These are phyloP conservation scores for Corythaeola cristata DNA, from an alignment of 2,113 vertebrate genomes.

Conservation along the genomic window DNA sequence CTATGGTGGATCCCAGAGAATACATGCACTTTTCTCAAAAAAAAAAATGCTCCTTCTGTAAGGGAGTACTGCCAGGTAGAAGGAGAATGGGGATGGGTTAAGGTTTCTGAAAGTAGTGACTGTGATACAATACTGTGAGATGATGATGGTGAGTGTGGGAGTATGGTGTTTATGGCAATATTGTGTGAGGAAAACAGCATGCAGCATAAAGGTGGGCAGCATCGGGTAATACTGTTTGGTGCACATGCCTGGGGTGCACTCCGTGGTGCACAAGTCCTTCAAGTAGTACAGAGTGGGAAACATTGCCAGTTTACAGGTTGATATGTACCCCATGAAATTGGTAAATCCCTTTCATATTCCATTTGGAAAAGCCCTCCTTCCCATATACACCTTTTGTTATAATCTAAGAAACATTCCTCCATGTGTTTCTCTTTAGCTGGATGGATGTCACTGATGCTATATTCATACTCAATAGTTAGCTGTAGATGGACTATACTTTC, in stretches of 20 bases:
- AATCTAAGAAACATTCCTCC: neutral
- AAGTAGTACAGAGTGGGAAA: neutral
- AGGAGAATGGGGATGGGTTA: neutral
- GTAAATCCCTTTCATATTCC: neutral
- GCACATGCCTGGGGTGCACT: fast-evolving
- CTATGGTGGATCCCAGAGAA: neutral
- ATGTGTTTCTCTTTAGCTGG: neutral
- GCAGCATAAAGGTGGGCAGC: neutral
- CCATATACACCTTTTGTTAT: neutral
- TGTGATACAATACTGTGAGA: neutral
- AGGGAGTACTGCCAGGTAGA: neutral
- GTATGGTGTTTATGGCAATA: neutral
- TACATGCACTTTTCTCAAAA: neutral
- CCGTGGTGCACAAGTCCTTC: neutral
- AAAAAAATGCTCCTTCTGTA: neutral
- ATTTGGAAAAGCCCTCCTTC: fast-evolving
- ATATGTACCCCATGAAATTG: neutral
- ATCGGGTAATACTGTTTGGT: too few relatives aligned
- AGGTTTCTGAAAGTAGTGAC: neutral
- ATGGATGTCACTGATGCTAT: neutral
- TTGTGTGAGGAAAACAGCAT: neutral
- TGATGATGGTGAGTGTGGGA: neutral
- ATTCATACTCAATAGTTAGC: neutral
- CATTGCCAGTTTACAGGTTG: neutral
- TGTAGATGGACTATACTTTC: neutral